These are phyloP conservation scores for Myiozetetes cayanensis DNA, from an alignment of 2,113 vertebrate genomes.

Conservation along the genomic window DNA sequence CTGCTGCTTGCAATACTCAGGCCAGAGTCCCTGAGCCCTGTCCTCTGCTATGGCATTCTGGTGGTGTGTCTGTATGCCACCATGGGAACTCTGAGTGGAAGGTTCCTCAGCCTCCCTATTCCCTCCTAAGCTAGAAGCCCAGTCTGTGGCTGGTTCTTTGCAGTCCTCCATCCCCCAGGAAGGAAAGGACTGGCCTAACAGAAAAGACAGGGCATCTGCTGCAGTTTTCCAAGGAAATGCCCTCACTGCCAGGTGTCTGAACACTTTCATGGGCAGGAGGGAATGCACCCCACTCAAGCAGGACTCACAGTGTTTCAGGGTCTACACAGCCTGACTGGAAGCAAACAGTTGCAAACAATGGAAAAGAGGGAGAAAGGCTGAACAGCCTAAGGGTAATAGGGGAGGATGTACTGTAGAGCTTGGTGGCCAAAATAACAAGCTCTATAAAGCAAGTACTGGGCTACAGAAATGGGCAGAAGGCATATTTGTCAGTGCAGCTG, in stretches of 20 bases:
- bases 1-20: background rate
- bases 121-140: background rate
- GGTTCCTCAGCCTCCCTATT: rapidly evolving
- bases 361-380: background rate
- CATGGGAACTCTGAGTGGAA: background rate
- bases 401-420: background rate
- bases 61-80: background rate
- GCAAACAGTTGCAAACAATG: background rate
- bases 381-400: background rate
- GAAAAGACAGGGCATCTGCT: background rate
- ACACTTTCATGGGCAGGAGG: background rate
- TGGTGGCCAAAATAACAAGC: background rate
- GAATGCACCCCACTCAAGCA: background rate
- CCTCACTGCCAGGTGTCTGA: background rate
- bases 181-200: background rate
- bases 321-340: background rate
- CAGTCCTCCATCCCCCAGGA: background rate
- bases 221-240: background rate
- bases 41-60: background rate
- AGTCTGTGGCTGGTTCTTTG: background rate
- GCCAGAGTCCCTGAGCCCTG: rapidly evolving
- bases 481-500: background rate
- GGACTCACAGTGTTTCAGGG: background rate
- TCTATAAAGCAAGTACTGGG: background rate
- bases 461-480: background rate